phyloP scores from a whole-genome alignment of 64 coral and sea anemone genomes.

The Cladopsammia gracilis region DNA sequence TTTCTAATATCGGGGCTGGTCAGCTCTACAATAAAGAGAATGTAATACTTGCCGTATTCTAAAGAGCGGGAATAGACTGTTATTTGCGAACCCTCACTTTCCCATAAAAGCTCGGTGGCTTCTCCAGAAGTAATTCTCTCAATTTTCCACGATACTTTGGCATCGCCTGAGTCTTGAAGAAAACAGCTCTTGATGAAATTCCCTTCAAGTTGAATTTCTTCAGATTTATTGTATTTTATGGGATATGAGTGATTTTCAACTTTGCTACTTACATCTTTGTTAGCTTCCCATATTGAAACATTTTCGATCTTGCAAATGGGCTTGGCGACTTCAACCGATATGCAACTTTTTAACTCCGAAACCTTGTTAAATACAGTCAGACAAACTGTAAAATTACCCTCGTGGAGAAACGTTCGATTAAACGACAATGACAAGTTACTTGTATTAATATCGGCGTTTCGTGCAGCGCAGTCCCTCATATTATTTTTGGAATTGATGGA shows the following conservation, averaged over 20 bases:
- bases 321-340: conserved; percentile 5
- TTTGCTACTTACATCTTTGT: neutral
- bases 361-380: conserved; percentile 28
- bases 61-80: conserved; percentile 6
- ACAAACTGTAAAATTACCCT: conserved; percentile 34
- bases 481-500: neutral
- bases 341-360: neutral
- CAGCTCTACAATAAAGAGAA: conserved; percentile 12
- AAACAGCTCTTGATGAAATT: neutral
- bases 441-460: neutral
- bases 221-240: conserved; percentile 7
- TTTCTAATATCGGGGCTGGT: conserved; percentile 3
- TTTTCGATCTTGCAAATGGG: conserved; percentile 15
- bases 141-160: neutral
- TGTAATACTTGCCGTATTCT: conserved; percentile 34
- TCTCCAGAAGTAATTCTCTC: neutral
- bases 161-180: neutral
- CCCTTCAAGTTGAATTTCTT: neutral
- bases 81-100: neutral
- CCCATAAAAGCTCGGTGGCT: neutral
- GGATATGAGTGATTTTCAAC: neutral
- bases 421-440: neutral
- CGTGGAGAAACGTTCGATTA: neutral
- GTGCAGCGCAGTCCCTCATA: conserved; percentile 21
- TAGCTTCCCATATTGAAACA: conserved; percentile 18